Conservation (phyloP, 2,888 invertebrate species). For the Dynastes maya region DNA sequence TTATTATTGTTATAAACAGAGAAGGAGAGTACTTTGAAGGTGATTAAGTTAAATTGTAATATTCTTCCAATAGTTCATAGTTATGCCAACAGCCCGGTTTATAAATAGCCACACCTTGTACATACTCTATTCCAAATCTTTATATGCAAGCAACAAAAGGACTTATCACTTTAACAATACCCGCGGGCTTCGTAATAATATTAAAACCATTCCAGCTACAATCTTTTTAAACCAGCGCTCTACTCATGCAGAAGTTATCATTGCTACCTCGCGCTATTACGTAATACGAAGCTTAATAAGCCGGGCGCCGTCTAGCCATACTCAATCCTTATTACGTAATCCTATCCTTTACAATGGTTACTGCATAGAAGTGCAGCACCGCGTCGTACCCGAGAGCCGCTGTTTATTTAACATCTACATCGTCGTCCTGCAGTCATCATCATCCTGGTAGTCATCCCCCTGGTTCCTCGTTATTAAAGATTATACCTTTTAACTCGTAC, state of each 20-base stretch:
- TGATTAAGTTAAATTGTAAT: too few species aligned
- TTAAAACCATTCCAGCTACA: slow-evolving; percentile 6
- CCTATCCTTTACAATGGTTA: slow-evolving; percentile 53
- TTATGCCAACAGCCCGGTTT: too few species aligned
- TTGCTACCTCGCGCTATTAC: slow-evolving; percentile 43
- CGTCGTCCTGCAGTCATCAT: slow-evolving; percentile 30
- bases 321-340: slow-evolving; percentile 54
- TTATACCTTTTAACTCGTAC: slow-evolving; percentile 17
- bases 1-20: too few species aligned
- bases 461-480: slow-evolving; percentile 42
- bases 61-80: too few species aligned
- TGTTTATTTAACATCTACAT: slow-evolving; percentile 44
- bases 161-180: neutral
- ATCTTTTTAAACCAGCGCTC: slow-evolving; percentile 7
- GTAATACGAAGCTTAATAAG: slow-evolving; percentile 53
- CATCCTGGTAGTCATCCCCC: slow-evolving; percentile 15
- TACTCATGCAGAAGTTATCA: slow-evolving; percentile 19
- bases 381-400: slow-evolving; percentile 13
- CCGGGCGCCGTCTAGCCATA: slow-evolving; percentile 51
- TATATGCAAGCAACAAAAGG: too few species aligned
- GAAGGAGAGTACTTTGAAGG: too few species aligned
- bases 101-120: too few species aligned
- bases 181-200: neutral
- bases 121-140: too few species aligned
- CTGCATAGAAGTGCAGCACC: slow-evolving; percentile 41